Base-by-base conservation (phyloP, 2,797 vertebrate genomes). In the Macropodus opercularis region DNA sequence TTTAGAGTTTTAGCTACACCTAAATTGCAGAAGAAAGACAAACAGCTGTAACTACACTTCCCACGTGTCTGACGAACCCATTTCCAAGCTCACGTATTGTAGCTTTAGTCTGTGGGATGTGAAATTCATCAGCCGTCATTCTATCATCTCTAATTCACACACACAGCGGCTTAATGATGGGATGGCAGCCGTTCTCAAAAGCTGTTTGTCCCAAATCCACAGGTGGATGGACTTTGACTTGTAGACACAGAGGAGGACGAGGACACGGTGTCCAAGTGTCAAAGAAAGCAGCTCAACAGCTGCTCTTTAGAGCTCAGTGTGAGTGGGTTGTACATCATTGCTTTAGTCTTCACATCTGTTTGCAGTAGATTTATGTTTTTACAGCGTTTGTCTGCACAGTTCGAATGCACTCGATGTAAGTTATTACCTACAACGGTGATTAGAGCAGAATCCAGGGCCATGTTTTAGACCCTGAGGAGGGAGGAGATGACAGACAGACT, bases 271-370 rank as follows among this genome's bases (percentile, higher is more conserved):
- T 77, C 64, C 64, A 44, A 41, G 60, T 69, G 65, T 75, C 62
- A 69, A 62, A 58, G 9, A 4, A 39, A 44, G 63, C 76, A 77
- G 26, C 21, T 6, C 69, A 57, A 58, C 85, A 86, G 80, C 84
- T 81, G 81, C 38, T 14, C 48, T 31, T 56, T 43, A 46, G 10
- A 3, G 57, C 34, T 51, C 56, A 34, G 57, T 63, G 52, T 31
- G 40, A 41, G 52, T 29, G 34, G 24, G 51, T 52, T 68, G 40
- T 60, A 42, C 12, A 48, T 44, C 26, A 29, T 48, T 26, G 21
- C 19, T 44, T 40, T 29, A 34, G 32, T 41, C 23, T 27, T 59
- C 17, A 14, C 36, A 36, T 1, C 8, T 18, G 3, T 11, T 22
- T 41, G 27, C 27, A 5, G 2, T 8, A 27, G 3, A 55, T 14